Percentiles rank a stretch among this genome's conserved stretches.
These are phyloP conservation scores for Coluber constrictor DNA, from an alignment of 2,797 vertebrate genomes.

Conservation along the genomic window DNA sequence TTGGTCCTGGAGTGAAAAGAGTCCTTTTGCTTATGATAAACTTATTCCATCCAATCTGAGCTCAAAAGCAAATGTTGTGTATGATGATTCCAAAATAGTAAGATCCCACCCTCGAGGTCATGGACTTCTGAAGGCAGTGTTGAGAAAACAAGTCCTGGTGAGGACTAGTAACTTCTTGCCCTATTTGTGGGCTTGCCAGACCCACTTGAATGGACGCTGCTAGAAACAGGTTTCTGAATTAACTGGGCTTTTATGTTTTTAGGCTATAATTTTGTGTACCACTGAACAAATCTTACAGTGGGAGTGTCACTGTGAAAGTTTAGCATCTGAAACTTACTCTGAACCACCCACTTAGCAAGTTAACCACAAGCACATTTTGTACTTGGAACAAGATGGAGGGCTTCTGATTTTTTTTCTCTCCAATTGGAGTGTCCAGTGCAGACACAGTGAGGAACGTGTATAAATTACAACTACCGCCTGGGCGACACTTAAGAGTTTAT, in stretches of 20 bases:
- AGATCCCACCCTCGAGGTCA: background rate
- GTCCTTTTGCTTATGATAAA: background rate
- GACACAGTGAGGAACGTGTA: background rate
- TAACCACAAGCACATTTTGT: conserved; percentile 14
- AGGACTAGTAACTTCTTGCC: background rate
- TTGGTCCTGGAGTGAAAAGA: background rate
- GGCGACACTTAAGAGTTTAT: background rate
- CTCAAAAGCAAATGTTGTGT: background rate
- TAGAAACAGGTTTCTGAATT: background rate
- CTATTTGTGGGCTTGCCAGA: background rate
- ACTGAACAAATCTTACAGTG: background rate
- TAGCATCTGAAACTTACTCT: background rate
- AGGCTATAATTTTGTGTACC: conserved; percentile 14
- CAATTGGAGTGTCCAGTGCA: background rate
- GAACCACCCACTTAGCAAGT: conserved; percentile 5
- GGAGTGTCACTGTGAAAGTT: background rate
- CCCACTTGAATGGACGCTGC: background rate
- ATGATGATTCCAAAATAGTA: background rate
- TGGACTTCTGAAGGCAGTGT: background rate
- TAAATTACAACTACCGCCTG: background rate
- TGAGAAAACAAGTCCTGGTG: background rate
- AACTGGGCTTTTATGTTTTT: background rate
- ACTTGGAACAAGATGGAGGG: background rate
- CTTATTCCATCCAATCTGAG: background rate
- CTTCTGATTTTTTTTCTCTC: background rate